These are phyloP conservation scores for Cygnus atratus DNA, from an alignment of 2,113 vertebrate genomes.

Conservation along the genomic window DNA sequence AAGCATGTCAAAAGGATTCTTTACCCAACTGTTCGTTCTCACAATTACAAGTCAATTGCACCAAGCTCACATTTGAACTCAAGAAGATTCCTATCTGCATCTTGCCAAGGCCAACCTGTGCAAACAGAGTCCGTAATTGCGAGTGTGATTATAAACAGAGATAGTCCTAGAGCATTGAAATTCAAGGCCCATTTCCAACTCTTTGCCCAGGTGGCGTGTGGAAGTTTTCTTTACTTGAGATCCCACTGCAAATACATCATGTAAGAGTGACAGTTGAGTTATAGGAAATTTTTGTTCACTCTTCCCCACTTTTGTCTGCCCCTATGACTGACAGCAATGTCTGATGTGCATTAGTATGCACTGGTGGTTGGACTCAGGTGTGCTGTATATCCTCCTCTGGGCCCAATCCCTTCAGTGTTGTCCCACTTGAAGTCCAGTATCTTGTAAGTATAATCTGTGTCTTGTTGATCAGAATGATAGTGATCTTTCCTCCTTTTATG, in stretches of 20 bases:
- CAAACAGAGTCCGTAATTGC: not conserved
- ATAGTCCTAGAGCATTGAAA: not conserved
- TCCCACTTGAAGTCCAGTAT: not conserved
- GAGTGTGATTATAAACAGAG: not conserved
- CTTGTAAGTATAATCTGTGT: not conserved
- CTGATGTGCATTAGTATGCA: not conserved
- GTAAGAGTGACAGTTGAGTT: not conserved
- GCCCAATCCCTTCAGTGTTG: not conserved
- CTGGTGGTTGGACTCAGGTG: not conserved
- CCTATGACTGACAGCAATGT: not conserved
- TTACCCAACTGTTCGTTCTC: not conserved
- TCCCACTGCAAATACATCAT: not conserved
- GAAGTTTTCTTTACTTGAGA: not conserved
- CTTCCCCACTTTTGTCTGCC: not conserved
- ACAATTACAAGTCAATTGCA: not conserved
- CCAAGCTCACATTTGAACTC: not conserved
- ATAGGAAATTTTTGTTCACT: not conserved
- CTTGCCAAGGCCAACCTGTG: constrained; percentile 19
- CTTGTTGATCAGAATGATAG: not conserved
- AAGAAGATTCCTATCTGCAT: not conserved
- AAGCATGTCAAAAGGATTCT: not conserved
- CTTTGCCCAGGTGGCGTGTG: not conserved
- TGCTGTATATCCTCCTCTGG: not conserved
- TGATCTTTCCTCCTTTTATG: not conserved
- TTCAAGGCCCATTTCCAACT: not conserved